phyloP scores from a whole-genome alignment of 2,888 invertebrate species.

The Ormyrus thymus region DNA sequence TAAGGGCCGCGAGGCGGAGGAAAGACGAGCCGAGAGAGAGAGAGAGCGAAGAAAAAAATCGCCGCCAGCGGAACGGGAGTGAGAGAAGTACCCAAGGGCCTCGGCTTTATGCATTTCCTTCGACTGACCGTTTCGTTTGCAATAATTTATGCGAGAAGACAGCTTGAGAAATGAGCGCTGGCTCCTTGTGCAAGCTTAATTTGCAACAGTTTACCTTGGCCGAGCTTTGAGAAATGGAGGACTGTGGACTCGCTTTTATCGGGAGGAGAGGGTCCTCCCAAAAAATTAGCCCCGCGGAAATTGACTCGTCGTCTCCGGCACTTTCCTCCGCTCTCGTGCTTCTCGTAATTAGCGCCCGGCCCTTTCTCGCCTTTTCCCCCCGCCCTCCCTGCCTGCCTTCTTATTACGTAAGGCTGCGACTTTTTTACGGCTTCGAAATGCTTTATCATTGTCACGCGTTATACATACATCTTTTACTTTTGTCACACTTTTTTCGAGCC shows the following conservation, averaged over 20 bases:
- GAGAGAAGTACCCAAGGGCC: constrained; percentile 47
- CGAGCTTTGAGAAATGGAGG: constrained; percentile 67
- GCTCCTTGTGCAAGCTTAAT: constrained; percentile 73
- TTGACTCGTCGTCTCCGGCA: constrained; percentile 54
- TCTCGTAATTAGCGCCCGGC: constrained; percentile 15
- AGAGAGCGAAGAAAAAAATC: constrained; percentile 42
- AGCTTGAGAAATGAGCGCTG: constrained; percentile 72
- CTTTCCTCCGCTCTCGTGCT: neutral
- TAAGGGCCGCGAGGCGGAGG: constrained; percentile 2
- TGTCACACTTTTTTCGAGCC: constrained; percentile 20
- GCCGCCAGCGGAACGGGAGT: constrained; percentile 12
- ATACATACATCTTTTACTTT: constrained; percentile 32
- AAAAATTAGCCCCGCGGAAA: constrained; percentile 54
- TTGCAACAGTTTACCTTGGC: constrained; percentile 72
- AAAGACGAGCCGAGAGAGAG: constrained; percentile 20
- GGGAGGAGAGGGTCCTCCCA: constrained; percentile 1
- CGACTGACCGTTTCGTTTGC: constrained; percentile 69
- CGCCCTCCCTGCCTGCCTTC: neutral
- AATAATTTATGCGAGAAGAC: constrained; percentile 72
- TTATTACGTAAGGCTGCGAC: constrained; percentile 29
- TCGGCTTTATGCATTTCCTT: constrained; percentile 71
- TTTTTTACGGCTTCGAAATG: constrained; percentile 17
- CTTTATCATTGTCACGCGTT: constrained; percentile 46
- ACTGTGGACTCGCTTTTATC: neutral
- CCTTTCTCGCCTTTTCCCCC: neutral